phyloP scores from a whole-genome alignment of 2,113 vertebrate genomes.

The Mobula hypostoma region DNA sequence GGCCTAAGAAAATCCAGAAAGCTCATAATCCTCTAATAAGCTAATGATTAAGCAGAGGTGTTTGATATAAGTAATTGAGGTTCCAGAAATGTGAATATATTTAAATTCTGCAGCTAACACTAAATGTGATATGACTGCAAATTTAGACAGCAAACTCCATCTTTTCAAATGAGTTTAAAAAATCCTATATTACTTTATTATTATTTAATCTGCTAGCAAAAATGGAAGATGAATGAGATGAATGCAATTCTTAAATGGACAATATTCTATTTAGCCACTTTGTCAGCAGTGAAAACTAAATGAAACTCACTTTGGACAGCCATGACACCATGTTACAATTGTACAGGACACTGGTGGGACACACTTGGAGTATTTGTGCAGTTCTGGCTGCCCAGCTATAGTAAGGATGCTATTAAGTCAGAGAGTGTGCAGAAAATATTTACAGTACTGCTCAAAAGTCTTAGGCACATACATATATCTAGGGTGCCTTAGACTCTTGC shows the following conservation, averaged over 20 bases:
- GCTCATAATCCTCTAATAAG: slow-evolving; percentile 58
- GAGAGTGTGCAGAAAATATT: too few relatives aligned
- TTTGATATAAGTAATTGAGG: slow-evolving; percentile 21
- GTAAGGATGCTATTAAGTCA: too few relatives aligned
- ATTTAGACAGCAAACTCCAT: not conserved
- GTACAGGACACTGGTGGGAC: too few relatives aligned
- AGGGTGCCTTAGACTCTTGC: too few relatives aligned
- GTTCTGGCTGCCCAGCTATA: too few relatives aligned
- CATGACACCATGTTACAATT: too few relatives aligned
- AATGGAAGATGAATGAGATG: not conserved
- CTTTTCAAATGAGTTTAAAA: not conserved
- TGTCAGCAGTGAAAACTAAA: too few relatives aligned
- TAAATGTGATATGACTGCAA: not conserved
- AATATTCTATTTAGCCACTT: not conserved
- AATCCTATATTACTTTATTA: not conserved
- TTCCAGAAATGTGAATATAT: not conserved
- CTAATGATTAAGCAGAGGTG: slow-evolving; percentile 31
- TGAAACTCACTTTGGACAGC: too few relatives aligned
- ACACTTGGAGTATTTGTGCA: too few relatives aligned
- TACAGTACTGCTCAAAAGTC: too few relatives aligned
- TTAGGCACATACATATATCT: too few relatives aligned
- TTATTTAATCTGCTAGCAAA: not conserved
- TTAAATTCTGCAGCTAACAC: not conserved
- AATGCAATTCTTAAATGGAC: not conserved
- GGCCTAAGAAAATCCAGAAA: slow-evolving; percentile 70